A percentile compares a stretch with the other conserved stretches of the same genome.
phyloP scores from a whole-genome alignment of 2,113 vertebrate genomes.

The Martes martes region DNA sequence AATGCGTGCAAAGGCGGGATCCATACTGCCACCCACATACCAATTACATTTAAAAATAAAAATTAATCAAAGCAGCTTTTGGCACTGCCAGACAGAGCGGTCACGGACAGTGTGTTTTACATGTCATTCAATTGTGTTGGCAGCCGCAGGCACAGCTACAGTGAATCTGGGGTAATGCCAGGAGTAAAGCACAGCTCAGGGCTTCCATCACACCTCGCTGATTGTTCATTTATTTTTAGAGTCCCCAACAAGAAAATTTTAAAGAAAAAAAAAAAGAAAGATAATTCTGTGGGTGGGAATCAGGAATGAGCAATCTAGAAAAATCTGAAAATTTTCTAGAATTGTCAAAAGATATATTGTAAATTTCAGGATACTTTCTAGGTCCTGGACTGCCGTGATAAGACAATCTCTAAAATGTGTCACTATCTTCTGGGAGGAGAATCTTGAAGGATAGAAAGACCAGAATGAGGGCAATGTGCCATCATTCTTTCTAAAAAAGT shows the following conservation, averaged over 20 bases:
- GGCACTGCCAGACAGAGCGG: neutral
- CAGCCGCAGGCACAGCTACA: neutral
- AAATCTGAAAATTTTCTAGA: neutral
- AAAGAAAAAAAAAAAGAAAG: neutral
- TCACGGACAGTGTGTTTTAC: neutral
- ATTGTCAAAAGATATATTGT: neutral
- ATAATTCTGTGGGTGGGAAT: neutral
- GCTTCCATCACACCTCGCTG: neutral
- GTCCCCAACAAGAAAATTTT: neutral
- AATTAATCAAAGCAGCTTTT: neutral
- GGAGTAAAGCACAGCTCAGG: neutral
- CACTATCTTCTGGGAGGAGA: neutral
- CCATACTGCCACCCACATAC: neutral
- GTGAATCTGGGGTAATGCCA: neutral
- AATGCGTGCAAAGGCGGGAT: neutral
- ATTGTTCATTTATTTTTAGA: conserved; percentile 13
- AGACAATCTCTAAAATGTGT: neutral
- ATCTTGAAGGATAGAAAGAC: conserved; percentile 2
- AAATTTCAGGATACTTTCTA: neutral
- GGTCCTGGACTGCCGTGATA: neutral
- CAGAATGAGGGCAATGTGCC: neutral
- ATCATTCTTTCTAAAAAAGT: neutral
- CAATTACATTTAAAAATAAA: conserved; percentile 40
- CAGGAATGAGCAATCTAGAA: neutral
- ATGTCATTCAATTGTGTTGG: neutral